These are phyloP conservation scores for Arctocebus calabarensis DNA, from an alignment of 2,797 vertebrate species.

Conservation along the genomic window DNA sequence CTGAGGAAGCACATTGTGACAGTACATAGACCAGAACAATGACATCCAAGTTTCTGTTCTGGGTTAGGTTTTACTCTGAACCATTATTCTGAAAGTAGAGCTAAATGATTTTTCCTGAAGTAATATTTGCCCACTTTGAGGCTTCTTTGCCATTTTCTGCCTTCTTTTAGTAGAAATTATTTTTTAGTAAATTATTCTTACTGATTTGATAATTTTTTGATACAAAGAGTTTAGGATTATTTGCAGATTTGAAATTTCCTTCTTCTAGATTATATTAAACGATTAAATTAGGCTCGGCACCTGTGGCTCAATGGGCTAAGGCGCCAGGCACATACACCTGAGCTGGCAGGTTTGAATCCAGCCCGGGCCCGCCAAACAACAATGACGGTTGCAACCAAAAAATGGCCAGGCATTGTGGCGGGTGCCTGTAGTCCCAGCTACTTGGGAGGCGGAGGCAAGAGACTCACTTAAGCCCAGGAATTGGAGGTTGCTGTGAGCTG, in stretches of 20 bases:
- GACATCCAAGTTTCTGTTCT: slow-evolving; percentile 45
- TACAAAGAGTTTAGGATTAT: slow-evolving; percentile 27
- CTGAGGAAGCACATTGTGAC: slow-evolving; percentile 49
- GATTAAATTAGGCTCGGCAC: neutral
- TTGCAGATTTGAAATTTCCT: slow-evolving; percentile 44
- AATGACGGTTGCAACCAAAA: no score
- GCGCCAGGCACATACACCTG: no score
- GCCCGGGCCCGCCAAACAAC: no score
- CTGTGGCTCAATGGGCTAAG: no score
- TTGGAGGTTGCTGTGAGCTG: no score
- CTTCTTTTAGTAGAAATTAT: neutral
- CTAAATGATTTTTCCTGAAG: slow-evolving; percentile 52
- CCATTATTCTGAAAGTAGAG: slow-evolving; percentile 51
- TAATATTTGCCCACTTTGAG: slow-evolving; percentile 47
- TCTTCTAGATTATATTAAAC: slow-evolving; percentile 34
- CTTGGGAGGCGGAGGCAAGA: no score
- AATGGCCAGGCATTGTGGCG: no score
- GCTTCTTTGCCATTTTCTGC: slow-evolving; percentile 32
- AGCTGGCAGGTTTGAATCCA: no score
- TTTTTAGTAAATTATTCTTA: neutral
- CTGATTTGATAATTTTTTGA: slow-evolving; percentile 45
- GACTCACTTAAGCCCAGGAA: no score
- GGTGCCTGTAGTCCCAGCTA: no score
- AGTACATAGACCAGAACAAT: slow-evolving; percentile 31
- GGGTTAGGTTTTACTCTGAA: slow-evolving; percentile 47